phyloP scores from a whole-genome alignment of 2,113 vertebrate species.

The Jaculus jaculus region DNA sequence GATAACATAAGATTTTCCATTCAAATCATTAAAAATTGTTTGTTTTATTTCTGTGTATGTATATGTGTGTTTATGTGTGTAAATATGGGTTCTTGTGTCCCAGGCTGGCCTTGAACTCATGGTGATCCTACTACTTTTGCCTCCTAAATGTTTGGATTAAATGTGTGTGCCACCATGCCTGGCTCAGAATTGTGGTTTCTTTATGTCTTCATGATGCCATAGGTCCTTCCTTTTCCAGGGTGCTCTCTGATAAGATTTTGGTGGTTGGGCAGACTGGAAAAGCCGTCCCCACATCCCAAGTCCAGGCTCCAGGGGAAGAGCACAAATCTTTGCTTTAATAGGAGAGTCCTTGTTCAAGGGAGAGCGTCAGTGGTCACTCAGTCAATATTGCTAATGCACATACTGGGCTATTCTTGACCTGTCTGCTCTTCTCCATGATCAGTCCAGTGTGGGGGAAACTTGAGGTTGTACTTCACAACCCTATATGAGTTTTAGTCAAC shows the following conservation, averaged over 20 bases:
- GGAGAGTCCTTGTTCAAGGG: not conserved
- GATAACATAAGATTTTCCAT: not conserved
- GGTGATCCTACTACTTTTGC: not conserved
- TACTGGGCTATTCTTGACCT: not conserved
- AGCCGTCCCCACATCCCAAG: not conserved
- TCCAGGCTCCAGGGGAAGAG: not conserved
- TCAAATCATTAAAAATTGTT: slow-evolving; percentile 2
- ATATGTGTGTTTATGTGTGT: too few relatives aligned
- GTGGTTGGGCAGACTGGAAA: not conserved
- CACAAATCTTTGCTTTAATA: not conserved
- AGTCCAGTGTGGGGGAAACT: not conserved
- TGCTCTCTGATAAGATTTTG: not conserved
- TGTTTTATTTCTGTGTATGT: not conserved
- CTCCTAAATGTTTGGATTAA: not conserved
- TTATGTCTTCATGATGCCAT: not conserved
- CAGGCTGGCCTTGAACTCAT: not conserved
- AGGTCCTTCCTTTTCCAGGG: not conserved
- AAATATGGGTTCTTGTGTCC: too few relatives aligned
- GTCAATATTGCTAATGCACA: not conserved
- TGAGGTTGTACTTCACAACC: not conserved
- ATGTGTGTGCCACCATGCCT: not conserved
- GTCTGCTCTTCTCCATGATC: not conserved
- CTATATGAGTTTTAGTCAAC: not conserved
- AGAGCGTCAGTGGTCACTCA: not conserved
- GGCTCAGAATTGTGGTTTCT: not conserved